Conservation (phyloP, 2,113 vertebrate genomes). For the Ciconia boyciana region DNA sequence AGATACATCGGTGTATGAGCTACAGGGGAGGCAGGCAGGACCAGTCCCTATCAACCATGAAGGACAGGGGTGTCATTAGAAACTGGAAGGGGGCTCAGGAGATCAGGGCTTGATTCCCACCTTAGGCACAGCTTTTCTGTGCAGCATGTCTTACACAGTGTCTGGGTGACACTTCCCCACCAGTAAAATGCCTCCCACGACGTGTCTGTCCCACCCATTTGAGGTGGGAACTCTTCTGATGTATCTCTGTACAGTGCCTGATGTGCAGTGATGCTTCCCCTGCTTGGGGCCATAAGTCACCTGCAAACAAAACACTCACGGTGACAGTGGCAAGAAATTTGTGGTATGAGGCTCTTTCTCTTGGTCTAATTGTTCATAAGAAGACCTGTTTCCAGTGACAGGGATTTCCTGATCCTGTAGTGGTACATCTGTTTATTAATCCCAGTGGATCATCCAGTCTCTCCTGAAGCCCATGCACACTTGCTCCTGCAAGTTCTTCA, state of each 20-base stretch:
- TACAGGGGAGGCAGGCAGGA: background rate
- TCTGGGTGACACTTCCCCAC: background rate
- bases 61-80: background rate
- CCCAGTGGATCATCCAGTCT: background rate
- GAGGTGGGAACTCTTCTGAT: background rate
- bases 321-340: background rate
- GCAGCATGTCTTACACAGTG: background rate
- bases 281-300: background rate
- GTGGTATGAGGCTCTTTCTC: background rate
- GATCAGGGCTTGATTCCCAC: background rate
- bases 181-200: background rate
- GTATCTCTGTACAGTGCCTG: background rate
- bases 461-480: background rate
- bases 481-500: background rate
- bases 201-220: background rate
- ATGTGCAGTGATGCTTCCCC: background rate
- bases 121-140: background rate
- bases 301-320: background rate
- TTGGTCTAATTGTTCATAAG: background rate
- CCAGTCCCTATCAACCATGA: background rate
- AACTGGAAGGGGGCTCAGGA: background rate
- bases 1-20: background rate
- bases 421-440: background rate
- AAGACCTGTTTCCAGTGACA: accelerated
- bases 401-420: background rate